Conservation (phyloP, 2,888 invertebrate species). For the Caenorhabditis imperialis region DNA sequence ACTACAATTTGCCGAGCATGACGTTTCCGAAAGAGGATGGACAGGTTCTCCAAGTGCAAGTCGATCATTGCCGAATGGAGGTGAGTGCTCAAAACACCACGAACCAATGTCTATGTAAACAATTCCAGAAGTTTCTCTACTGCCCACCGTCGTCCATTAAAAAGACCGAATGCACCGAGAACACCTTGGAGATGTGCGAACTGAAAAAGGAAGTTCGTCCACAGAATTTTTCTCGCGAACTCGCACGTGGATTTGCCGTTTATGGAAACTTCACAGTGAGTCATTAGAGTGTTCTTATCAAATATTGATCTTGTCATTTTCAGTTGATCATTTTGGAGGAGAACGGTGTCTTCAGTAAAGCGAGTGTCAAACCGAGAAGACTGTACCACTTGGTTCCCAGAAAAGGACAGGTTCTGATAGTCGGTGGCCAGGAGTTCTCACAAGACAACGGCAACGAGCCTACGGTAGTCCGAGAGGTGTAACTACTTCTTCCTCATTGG, state of each 20-base stretch:
- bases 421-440: neutral
- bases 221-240: slow-evolving; percentile 13
- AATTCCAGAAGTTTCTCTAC: slow-evolving; percentile 14
- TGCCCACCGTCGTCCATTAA: slow-evolving; percentile 6
- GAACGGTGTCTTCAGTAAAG: neutral
- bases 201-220: neutral
- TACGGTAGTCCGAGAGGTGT: neutral
- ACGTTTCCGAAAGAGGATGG: slow-evolving; percentile 9
- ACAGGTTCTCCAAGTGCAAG: neutral
- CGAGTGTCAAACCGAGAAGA: neutral
- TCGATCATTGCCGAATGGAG: slow-evolving; percentile 5
- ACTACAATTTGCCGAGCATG: slow-evolving; percentile 10
- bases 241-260: slow-evolving; percentile 17
- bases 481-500: neutral
- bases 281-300: neutral
- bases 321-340: slow-evolving; percentile 6
- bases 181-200: slow-evolving; percentile 3
- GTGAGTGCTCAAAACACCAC: too few species aligned
- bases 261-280: slow-evolving; percentile 18
- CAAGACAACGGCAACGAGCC: neutral
- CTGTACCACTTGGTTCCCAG: slow-evolving; percentile 22
- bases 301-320: neutral
- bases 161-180: neutral
- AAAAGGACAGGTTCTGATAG: neutral
- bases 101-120: too few species aligned